phyloP scores from a whole-genome alignment of 2,888 invertebrate genomes.

The Nineta flava region DNA sequence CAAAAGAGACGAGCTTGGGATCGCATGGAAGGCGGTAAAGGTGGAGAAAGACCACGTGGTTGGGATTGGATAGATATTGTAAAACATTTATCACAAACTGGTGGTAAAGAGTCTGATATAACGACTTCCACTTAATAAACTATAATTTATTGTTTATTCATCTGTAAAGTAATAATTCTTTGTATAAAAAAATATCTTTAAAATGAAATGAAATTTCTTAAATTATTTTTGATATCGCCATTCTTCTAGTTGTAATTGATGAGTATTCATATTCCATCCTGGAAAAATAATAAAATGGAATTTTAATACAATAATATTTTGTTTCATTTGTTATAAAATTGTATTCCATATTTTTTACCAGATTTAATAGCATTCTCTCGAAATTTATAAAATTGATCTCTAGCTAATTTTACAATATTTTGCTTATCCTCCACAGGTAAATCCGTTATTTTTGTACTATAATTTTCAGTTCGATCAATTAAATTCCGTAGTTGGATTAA shows the following conservation, averaged over 20 bases:
- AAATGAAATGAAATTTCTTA: slow-evolving; percentile 15
- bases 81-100: slow-evolving; percentile 83
- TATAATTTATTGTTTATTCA: slow-evolving; percentile 10
- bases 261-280: slow-evolving; percentile 25
- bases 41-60: slow-evolving; percentile 75
- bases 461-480: not conserved
- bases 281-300: slow-evolving; percentile 10
- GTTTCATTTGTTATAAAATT: too few relatives aligned
- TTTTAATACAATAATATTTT: too few relatives aligned
- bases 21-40: slow-evolving; percentile 62
- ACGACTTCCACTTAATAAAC: slow-evolving; percentile 16
- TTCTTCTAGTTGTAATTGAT: slow-evolving; percentile 23
- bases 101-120: slow-evolving; percentile 30
- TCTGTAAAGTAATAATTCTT: slow-evolving; percentile 5
- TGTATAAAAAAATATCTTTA: slow-evolving; percentile 4
- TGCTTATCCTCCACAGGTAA: not conserved
- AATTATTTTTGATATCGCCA: slow-evolving; percentile 17
- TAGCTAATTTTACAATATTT: not conserved
- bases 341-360: not conserved
- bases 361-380: not conserved
- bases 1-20: slow-evolving; percentile 86
- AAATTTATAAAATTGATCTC: not conserved
- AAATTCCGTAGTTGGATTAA: too few relatives aligned
- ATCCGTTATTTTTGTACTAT: not conserved
- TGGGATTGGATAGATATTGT: slow-evolving; percentile 94